Conservation (phyloP, 2,888 invertebrate species). For the Eristalis arbustorum region DNA sequence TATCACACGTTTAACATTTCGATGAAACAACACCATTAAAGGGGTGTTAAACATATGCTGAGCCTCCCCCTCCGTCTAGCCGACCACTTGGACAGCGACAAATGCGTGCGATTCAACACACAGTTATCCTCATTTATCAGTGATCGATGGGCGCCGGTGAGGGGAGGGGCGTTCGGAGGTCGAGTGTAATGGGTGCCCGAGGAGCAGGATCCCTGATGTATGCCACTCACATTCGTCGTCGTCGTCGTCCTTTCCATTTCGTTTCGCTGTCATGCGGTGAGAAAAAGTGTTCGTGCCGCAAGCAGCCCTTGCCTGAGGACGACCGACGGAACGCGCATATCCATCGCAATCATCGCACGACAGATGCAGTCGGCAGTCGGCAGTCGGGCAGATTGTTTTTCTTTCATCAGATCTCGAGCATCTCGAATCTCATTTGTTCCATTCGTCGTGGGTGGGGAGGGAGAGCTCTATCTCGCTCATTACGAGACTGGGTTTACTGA, state of each 20-base stretch:
- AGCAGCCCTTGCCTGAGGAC: not conserved
- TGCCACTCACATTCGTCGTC: slow-evolving; percentile 12
- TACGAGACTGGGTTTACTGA: not conserved
- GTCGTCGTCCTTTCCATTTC: not conserved
- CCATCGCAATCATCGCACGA: slow-evolving; percentile 39
- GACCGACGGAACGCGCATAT: not conserved
- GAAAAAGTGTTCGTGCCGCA: not conserved
- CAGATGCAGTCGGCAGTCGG: slow-evolving; percentile 51
- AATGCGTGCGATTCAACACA: not conserved
- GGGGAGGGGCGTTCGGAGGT: not conserved
- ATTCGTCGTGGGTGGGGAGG: slow-evolving; percentile 1
- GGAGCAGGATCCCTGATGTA: slow-evolving; percentile 7
- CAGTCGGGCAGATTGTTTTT: slow-evolving; percentile 43
- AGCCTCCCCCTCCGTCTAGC: not conserved
- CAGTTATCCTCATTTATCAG: not conserved
- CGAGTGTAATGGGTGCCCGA: not conserved
- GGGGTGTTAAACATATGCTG: not conserved
- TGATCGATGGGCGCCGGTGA: not conserved
- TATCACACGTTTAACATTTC: not conserved
- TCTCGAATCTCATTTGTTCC: slow-evolving; percentile 40
- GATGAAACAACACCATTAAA: not conserved
- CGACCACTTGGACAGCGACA: not conserved
- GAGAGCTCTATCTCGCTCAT: too few species aligned
- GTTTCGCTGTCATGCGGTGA: not conserved
- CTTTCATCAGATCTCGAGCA: slow-evolving; percentile 51